These are phyloP conservation scores for Campylomormyrus numenius DNA, from an alignment of 2,113 vertebrate species.

Conservation along the genomic window DNA sequence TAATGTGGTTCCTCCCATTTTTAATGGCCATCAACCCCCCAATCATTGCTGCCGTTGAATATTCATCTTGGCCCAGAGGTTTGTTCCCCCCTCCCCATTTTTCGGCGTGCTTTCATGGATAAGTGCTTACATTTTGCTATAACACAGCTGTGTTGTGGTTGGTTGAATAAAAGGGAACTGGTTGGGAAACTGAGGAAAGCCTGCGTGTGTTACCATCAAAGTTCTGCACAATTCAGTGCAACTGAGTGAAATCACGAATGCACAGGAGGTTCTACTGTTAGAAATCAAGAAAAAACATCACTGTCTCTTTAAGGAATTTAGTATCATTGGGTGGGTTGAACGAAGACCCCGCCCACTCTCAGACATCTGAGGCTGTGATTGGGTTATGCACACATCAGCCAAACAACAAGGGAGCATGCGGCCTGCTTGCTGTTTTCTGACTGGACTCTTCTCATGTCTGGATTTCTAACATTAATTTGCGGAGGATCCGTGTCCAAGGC, in stretches of 20 bases:
- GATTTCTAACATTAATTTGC: background rate
- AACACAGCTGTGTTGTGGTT: background rate
- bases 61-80: constrained; percentile 37
- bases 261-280: background rate
- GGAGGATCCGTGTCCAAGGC: background rate
- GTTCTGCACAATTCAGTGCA: background rate
- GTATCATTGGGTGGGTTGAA: background rate
- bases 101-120: background rate
- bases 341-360: background rate
- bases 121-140: background rate
- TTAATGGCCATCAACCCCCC: constrained; percentile 49
- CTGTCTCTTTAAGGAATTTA: background rate
- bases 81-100: background rate
- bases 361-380: background rate
- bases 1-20: constrained; percentile 50
- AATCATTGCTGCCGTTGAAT: constrained; percentile 56
- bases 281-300: background rate
- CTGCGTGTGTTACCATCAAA: background rate
- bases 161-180: background rate
- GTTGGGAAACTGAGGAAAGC: background rate
- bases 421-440: background rate
- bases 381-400: background rate
- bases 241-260: background rate
- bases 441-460: background rate
- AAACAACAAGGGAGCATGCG: background rate